phyloP scores from a whole-genome alignment of 2,797 vertebrate genomes.

The Vespertilio murinus region DNA sequence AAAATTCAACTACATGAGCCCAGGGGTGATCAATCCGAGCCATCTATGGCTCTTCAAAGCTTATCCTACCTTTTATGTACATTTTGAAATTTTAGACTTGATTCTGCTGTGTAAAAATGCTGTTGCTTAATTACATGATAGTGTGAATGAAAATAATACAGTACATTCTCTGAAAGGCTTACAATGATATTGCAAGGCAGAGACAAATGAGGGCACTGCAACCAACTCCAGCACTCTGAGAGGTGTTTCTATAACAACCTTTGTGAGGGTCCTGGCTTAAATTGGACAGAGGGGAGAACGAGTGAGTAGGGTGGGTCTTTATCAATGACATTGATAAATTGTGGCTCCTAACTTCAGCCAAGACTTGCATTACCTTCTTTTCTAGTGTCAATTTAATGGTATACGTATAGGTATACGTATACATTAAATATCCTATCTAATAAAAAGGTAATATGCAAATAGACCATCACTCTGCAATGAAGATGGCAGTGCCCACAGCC shows the following conservation, averaged over 20 bases:
- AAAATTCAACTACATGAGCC: not conserved
- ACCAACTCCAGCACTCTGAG: not conserved
- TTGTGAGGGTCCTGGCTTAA: not conserved
- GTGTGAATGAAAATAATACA: not conserved
- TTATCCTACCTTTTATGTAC: not conserved
- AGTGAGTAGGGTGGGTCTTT: not conserved
- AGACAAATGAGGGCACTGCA: not conserved
- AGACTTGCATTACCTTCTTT: not conserved
- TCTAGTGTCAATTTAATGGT: not conserved
- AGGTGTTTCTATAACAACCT: not conserved
- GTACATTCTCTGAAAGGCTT: constrained; percentile 17
- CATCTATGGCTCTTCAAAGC: not conserved
- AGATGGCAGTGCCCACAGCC: too few relatives aligned
- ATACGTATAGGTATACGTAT: not conserved
- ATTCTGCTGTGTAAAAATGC: constrained; percentile 51
- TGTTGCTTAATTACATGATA: not conserved
- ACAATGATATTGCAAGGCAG: not conserved
- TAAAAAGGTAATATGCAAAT: too few relatives aligned
- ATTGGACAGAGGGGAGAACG: not conserved
- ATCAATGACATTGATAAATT: not conserved
- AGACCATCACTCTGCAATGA: too few relatives aligned
- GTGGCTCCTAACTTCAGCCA: not conserved
- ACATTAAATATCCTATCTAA: not conserved
- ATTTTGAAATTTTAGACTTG: not conserved
- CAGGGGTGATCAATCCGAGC: not conserved